Percentiles rank a stretch among this genome's conserved stretches.
Evolutionary conservation across 2,888 invertebrate species (phyloP).

Genomic region (Pocota personata): DNA sequence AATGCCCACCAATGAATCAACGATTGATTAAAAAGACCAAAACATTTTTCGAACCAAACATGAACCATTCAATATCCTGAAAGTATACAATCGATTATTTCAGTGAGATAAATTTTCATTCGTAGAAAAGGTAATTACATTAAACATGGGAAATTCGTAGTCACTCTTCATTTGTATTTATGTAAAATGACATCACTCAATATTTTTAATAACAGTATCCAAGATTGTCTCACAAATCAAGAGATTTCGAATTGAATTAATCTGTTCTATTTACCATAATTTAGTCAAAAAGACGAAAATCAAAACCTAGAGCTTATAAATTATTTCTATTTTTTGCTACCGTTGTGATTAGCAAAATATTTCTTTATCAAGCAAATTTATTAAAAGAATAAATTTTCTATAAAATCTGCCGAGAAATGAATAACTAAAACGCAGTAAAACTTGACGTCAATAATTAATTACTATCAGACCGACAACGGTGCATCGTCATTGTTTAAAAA

Average conservation of each 20-base stretch:
- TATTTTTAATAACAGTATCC: not conserved
- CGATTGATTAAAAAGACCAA: too few relatives aligned
- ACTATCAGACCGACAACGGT: not conserved
- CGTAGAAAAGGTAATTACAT: too few relatives aligned
- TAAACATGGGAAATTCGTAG: too few relatives aligned
- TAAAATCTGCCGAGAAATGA: not conserved
- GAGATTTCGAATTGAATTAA: not conserved
- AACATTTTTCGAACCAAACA: too few relatives aligned
- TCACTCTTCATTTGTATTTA: too few relatives aligned
- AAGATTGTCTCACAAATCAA: not conserved
- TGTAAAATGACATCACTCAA: not conserved
- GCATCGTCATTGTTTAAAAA: not conserved
- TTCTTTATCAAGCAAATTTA: not conserved
- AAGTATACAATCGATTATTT: too few relatives aligned
- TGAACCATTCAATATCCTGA: too few relatives aligned
- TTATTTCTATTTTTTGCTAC: not conserved
- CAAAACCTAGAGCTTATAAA: not conserved
- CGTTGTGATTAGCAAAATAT: not conserved
- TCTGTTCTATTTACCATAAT: not conserved
- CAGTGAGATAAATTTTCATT: too few relatives aligned
- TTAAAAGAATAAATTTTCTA: not conserved
- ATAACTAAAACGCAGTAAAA: constrained; percentile 3
- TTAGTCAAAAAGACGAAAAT: too few relatives aligned
- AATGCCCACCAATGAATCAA: too few relatives aligned
- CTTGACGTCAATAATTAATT: not conserved